These are phyloP conservation scores for Drosophila mauritiana DNA, from an alignment of 1,140 invertebrate genomes.

Conservation along the genomic window DNA sequence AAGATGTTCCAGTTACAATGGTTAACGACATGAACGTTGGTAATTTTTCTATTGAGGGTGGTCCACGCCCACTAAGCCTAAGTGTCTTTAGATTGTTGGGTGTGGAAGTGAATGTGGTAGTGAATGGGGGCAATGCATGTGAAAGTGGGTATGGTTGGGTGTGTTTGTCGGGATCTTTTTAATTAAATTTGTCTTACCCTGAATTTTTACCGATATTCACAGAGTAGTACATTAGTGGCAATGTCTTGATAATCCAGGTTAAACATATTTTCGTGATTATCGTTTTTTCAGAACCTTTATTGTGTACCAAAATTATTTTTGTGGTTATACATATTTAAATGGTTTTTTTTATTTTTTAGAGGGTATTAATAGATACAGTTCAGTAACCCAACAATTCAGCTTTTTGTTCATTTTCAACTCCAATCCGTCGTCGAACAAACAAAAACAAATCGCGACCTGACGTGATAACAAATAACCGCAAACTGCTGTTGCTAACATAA, in stretches of 20 bases:
- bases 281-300: too few species aligned
- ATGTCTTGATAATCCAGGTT: too few species aligned
- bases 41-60: slow-evolving; percentile 70
- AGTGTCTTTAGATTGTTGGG: slow-evolving; percentile 18
- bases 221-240: too few species aligned
- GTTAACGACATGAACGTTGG: slow-evolving; percentile 78
- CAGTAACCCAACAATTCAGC: not conserved
- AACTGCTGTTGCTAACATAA: slow-evolving; percentile 66
- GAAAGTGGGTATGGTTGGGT: not conserved
- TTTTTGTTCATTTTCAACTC: not conserved
- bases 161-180: not conserved
- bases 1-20: slow-evolving; percentile 78
- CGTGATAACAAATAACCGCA: slow-evolving; percentile 81
- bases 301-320: too few species aligned
- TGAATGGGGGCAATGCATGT: not conserved
- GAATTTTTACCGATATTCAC: not conserved
- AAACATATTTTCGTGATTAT: too few species aligned
- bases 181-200: not conserved
- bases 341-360: not conserved
- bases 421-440: slow-evolving; percentile 52
- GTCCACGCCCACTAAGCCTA: slow-evolving; percentile 9
- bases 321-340: not conserved
- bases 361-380: not conserved
- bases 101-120: not conserved
- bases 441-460: slow-evolving; percentile 69